Evolutionary conservation across 2,113 vertebrate species (phyloP).

Genomic region (Cathartes aura): DNA sequence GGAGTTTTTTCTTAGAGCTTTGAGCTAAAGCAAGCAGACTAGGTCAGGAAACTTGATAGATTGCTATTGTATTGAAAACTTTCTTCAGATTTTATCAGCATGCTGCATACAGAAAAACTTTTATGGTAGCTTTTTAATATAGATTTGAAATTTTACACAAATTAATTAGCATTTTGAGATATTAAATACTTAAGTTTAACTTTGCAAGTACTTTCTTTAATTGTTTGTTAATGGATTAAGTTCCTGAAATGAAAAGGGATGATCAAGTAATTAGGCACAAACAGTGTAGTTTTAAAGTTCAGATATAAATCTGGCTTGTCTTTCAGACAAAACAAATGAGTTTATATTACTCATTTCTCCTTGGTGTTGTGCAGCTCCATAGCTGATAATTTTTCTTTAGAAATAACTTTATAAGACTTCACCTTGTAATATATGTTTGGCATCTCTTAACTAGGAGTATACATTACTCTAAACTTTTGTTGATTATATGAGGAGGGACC

Average conservation of each 20-base stretch:
- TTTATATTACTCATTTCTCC: background rate
- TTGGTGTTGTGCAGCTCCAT: background rate
- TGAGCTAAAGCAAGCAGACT: background rate
- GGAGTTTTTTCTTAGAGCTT: background rate
- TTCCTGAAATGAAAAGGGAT: background rate
- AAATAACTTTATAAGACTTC: background rate
- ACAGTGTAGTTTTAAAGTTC: background rate
- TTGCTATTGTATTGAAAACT: background rate
- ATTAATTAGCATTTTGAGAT: background rate
- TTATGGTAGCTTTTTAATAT: background rate
- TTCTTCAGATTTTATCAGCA: background rate
- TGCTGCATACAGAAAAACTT: background rate
- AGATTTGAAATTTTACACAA: background rate
- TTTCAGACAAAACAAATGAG: background rate
- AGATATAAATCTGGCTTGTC: background rate
- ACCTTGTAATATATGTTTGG: background rate
- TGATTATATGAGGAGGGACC: background rate
- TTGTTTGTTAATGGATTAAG: background rate
- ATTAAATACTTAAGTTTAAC: background rate
- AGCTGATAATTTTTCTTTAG: background rate
- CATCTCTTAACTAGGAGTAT: background rate
- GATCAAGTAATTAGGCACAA: background rate
- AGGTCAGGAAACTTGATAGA: background rate
- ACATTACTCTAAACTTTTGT: background rate
- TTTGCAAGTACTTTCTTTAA: background rate